Percentiles rank a stretch among this genome's conserved stretches.
Evolutionary conservation across 2,113 vertebrate species (phyloP).

Genomic region (Clupea harengus): DNA sequence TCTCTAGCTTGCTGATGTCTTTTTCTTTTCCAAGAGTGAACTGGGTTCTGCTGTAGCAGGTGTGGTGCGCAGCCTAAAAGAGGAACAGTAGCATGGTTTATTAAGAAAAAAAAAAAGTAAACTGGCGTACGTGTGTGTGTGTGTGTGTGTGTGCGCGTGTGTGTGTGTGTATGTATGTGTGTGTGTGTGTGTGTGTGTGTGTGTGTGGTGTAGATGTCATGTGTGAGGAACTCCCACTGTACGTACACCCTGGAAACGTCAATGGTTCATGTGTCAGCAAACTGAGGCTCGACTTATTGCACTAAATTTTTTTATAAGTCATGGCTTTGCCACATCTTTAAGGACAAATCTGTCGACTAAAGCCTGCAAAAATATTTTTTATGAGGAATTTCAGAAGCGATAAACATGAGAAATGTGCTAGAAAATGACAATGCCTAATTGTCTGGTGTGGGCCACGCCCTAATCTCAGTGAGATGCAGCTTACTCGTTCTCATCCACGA

Average conservation of each 20-base stretch:
- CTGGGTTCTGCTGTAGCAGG: conserved; percentile 70
- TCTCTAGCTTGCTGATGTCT: conserved; percentile 73
- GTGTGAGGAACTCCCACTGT: conserved; percentile 66
- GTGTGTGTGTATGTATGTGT: conserved; percentile 65
- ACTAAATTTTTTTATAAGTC: conserved; percentile 92
- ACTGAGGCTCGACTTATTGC: conserved; percentile 92
- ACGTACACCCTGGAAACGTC: conserved; percentile 74
- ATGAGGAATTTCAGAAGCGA: conserved; percentile 76
- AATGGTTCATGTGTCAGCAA: conserved; percentile 75
- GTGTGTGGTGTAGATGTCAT: conserved; percentile 57
- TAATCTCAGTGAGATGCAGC: conserved; percentile 99
- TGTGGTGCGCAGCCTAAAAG: conserved; percentile 69
- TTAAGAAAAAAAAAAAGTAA: conserved; percentile 57
- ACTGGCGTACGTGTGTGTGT: conserved; percentile 70
- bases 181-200: conserved; percentile 65
- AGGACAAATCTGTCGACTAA: conserved; percentile 92
- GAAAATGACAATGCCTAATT: conserved; percentile 89
- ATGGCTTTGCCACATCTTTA: conserved; percentile 91
- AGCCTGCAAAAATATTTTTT: conserved; percentile 83
- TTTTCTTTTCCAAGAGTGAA: conserved; percentile 59
- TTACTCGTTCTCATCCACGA: conserved; percentile 99
- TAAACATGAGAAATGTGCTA: conserved; percentile 85
- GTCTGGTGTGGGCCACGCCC: conserved; percentile 99
- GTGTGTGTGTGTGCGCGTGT: conserved; percentile 60
- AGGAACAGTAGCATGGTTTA: conserved; percentile 73